Evolutionary conservation across 2,113 vertebrate genomes (phyloP).

Genomic region (Pyrgilauda ruficollis): DNA sequence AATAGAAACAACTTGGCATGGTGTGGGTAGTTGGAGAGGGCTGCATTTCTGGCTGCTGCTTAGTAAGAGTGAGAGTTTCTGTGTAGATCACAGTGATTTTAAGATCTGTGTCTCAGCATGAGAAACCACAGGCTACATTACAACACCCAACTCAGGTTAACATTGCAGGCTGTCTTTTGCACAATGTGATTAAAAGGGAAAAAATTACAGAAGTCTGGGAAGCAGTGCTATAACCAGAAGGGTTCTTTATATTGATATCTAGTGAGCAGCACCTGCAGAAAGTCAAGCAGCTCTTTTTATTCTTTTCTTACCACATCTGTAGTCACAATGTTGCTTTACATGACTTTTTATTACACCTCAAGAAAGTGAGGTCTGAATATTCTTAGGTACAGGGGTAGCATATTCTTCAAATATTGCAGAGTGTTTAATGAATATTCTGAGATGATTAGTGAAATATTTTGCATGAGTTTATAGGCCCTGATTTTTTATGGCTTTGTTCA

Average conservation of each 20-base stretch:
- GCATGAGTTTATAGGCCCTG: accelerated
- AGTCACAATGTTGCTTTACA: not conserved
- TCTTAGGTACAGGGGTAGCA: not conserved
- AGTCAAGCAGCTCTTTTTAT: not conserved
- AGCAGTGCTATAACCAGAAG: not conserved
- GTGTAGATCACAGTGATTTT: not conserved
- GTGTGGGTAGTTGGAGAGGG: not conserved
- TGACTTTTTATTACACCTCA: not conserved
- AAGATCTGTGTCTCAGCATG: not conserved
- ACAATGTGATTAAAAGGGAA: not conserved
- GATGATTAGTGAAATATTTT: not conserved
- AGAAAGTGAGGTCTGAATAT: not conserved
- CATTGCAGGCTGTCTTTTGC: not conserved
- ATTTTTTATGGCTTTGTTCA: not conserved
- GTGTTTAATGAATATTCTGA: not conserved
- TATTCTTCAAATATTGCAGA: not conserved
- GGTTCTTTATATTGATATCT: not conserved
- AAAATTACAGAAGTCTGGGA: not conserved
- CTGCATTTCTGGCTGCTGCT: not conserved
- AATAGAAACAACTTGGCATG: not conserved
- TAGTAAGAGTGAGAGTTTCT: not conserved
- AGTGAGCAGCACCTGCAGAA: accelerated
- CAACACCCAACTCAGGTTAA: not conserved
- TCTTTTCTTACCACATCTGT: not conserved
- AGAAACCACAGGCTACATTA: not conserved